A percentile compares a stretch with the other conserved stretches of the same genome.
Conservation (phyloP, 2,888 invertebrate species). For the Ophion ventricosus region DNA sequence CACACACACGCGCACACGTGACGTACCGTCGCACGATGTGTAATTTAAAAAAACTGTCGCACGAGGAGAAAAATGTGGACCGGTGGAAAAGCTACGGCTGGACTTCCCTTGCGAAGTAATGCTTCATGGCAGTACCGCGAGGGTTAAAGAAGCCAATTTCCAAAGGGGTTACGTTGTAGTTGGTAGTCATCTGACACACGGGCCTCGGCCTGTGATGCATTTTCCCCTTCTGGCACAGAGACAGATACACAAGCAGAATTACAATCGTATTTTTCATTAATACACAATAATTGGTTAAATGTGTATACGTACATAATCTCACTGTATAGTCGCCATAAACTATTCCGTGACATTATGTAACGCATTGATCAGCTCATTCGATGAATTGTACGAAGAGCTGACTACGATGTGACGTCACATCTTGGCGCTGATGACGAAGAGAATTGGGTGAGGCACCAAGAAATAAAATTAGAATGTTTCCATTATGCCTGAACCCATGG, state of each 20-base stretch:
- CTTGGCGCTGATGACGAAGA: not conserved
- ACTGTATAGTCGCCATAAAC: too few relatives aligned
- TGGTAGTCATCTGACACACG: slow-evolving; percentile 22
- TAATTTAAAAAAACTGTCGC: slow-evolving; percentile 5
- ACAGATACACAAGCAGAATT: too few relatives aligned
- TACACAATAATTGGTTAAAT: too few relatives aligned
- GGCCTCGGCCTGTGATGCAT: too few relatives aligned
- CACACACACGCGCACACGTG: slow-evolving; percentile 4
- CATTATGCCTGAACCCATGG: slow-evolving; percentile 13
- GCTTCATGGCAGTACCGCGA: slow-evolving; percentile 7
- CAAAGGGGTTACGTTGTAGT: slow-evolving; percentile 6
- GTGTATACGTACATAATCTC: too few relatives aligned
- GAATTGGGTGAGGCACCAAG: slow-evolving; percentile 9
- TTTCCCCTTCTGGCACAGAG: too few relatives aligned
- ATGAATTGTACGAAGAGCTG: slow-evolving; percentile 20
- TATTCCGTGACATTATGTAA: too few relatives aligned
- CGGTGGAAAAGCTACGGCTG: slow-evolving; percentile 9
- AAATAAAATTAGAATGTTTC: slow-evolving; percentile 7
- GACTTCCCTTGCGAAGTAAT: slow-evolving; percentile 12
- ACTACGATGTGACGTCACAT: not conserved
- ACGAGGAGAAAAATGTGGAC: slow-evolving; percentile 9
- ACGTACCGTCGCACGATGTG: slow-evolving; percentile 10
- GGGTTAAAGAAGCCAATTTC: slow-evolving; percentile 10
- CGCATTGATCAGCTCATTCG: slow-evolving; percentile 16
- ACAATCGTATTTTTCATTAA: too few relatives aligned